These are phyloP conservation scores for Andrena praecox DNA, from an alignment of 2,888 invertebrate species.

Conservation along the genomic window DNA sequence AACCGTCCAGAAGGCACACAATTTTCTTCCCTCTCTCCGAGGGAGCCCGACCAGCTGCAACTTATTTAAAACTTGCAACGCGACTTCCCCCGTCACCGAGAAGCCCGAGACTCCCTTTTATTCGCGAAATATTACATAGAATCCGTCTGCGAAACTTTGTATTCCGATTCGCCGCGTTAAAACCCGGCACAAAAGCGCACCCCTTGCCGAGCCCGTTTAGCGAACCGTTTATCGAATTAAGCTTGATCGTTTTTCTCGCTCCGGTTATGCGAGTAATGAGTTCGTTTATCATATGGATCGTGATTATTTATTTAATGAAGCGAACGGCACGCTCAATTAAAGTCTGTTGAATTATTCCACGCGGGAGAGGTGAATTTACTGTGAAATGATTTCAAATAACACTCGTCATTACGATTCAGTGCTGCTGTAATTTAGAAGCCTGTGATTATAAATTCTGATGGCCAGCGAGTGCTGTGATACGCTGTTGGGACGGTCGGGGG, in stretches of 20 bases:
- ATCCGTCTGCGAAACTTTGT: slow-evolving; percentile 9
- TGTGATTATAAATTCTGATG: too few relatives aligned
- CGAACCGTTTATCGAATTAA: slow-evolving; percentile 35
- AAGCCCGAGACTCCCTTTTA: slow-evolving; percentile 2
- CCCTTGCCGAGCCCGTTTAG: background rate
- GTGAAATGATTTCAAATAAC: slow-evolving; percentile 1
- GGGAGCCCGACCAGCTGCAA: slow-evolving; percentile 8
- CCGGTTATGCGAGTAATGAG: background rate
- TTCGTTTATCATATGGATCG: background rate
- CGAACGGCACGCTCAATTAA: slow-evolving; percentile 24
- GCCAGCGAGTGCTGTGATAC: too few relatives aligned
- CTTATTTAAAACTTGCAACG: slow-evolving; percentile 32
- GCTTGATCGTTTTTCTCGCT: slow-evolving; percentile 10
- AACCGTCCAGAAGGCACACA: slow-evolving; percentile 31
- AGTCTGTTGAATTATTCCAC: slow-evolving; percentile 1
- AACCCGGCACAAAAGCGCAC: background rate
- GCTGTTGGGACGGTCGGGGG: too few relatives aligned
- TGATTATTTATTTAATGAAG: slow-evolving; percentile 8
- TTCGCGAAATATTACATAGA: slow-evolving; percentile 22
- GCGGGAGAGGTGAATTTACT: background rate
- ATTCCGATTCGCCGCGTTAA: background rate
- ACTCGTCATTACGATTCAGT: background rate
- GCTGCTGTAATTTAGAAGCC: too few relatives aligned
- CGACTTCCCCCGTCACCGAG: background rate
- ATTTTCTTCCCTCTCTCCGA: slow-evolving; percentile 3